Percentiles rank a stretch among this genome's conserved stretches.
Conservation (phyloP, 2,797 vertebrate species). For the Octomys mimax region DNA sequence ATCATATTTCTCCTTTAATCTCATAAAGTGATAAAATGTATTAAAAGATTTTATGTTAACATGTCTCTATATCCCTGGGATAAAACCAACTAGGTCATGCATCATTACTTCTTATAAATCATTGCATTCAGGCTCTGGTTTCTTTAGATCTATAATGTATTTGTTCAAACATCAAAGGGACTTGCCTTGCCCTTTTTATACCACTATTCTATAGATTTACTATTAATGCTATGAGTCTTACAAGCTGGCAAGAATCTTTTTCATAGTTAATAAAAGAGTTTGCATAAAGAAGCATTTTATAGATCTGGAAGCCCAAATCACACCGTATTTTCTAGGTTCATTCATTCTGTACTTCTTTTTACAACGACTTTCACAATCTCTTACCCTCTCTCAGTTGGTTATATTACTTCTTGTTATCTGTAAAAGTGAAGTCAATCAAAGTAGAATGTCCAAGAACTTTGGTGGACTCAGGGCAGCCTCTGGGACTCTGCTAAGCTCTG, state of each 20-base stretch:
- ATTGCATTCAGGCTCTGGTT: not conserved
- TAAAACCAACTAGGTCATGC: not conserved
- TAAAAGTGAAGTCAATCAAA: constrained; percentile 7
- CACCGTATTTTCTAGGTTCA: not conserved
- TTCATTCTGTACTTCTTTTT: not conserved
- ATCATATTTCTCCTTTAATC: constrained; percentile 48
- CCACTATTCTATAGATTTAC: not conserved
- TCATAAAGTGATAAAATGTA: constrained; percentile 12
- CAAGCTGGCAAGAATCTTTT: not conserved
- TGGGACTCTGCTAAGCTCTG: no score
- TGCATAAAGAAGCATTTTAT: constrained; percentile 1
- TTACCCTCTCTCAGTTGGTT: not conserved
- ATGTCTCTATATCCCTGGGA: not conserved
- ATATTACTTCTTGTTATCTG: not conserved
- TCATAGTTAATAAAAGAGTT: not conserved
- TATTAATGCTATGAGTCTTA: constrained; percentile 29
- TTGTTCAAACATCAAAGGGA: constrained; percentile 48
- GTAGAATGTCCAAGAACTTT: not conserved
- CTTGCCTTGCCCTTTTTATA: not conserved
- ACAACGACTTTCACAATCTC: not conserved
- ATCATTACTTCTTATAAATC: not conserved
- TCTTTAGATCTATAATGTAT: not conserved
- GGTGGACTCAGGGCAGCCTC: no score
- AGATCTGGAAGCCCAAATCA: not conserved
- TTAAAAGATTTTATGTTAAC: constrained; percentile 45